Conservation (phyloP, 2,113 vertebrate genomes). For the Oxygymnocypris stewartii region DNA sequence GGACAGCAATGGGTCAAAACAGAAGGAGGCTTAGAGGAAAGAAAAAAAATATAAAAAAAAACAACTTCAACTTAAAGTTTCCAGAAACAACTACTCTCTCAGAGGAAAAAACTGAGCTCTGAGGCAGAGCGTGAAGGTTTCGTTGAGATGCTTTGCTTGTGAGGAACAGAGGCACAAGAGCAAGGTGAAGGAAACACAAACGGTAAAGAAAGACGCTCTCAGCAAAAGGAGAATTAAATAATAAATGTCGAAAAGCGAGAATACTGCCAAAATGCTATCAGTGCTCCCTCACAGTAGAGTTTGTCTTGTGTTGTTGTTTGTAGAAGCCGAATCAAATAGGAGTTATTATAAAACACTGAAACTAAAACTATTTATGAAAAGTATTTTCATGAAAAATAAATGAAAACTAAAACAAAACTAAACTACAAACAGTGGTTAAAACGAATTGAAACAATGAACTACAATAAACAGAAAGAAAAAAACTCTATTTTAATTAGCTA, state of each 20-base stretch:
- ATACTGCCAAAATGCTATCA: neutral
- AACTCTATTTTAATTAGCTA: neutral
- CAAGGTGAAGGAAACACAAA: constrained; percentile 37
- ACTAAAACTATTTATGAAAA: neutral
- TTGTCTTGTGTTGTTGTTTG: constrained; percentile 40
- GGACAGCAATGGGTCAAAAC: constrained; percentile 37
- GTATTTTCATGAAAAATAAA: neutral
- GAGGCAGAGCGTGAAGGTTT: constrained; percentile 21
- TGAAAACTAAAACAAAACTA: neutral
- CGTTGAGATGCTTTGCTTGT: constrained; percentile 27
- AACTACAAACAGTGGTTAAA: neutral
- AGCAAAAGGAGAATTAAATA: constrained; percentile 47
- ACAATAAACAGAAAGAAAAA: neutral
- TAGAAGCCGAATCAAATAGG: neutral
- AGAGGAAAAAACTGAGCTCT: constrained; percentile 20
- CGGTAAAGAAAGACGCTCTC: neutral
- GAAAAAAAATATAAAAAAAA: neutral
- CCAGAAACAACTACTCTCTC: constrained; percentile 27
- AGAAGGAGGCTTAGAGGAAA: neutral
- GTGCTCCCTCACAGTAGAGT: constrained; percentile 23
- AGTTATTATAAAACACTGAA: neutral
- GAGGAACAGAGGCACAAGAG: constrained; percentile 28
- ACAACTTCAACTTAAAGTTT: constrained; percentile 35
- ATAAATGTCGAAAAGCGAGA: constrained; percentile 34
- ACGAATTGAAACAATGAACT: neutral